phyloP scores from a whole-genome alignment of 2,113 vertebrate genomes.

The Petromus typicus region DNA sequence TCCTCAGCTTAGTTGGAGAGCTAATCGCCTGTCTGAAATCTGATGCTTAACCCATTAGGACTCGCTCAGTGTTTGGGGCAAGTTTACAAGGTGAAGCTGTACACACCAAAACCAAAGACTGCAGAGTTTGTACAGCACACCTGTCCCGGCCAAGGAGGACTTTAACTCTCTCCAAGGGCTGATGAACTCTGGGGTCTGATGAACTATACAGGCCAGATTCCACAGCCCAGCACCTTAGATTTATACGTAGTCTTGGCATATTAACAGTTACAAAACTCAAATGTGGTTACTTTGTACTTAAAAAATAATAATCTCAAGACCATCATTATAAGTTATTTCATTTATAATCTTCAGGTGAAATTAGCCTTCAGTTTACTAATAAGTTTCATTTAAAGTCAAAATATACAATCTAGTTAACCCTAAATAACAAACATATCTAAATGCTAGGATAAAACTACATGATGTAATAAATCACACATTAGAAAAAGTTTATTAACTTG shows the following conservation, averaged over 20 bases:
- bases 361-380: background rate
- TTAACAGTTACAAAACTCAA: slow-evolving; percentile 7
- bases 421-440: background rate
- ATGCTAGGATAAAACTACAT: background rate
- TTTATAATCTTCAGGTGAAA: slow-evolving; percentile 13
- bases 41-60: slow-evolving; percentile 73
- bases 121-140: slow-evolving; percentile 75
- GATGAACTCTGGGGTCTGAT: background rate
- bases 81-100: slow-evolving; percentile 51
- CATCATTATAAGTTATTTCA: slow-evolving; percentile 29
- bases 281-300: background rate
- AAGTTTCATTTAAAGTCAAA: slow-evolving; percentile 13
- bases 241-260: background rate
- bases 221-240: background rate
- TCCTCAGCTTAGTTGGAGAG: slow-evolving; percentile 49
- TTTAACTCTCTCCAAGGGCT: background rate
- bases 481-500: background rate
- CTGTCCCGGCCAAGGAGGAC: slow-evolving; percentile 66
- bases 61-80: slow-evolving; percentile 70
- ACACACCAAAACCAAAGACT: slow-evolving; percentile 53
- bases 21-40: slow-evolving; percentile 73
- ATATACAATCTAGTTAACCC: slow-evolving; percentile 21
- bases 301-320: background rate
- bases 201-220: background rate
- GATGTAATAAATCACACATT: background rate